phyloP scores from a whole-genome alignment of 1,140 invertebrate species.

The Bicyclus anynana region DNA sequence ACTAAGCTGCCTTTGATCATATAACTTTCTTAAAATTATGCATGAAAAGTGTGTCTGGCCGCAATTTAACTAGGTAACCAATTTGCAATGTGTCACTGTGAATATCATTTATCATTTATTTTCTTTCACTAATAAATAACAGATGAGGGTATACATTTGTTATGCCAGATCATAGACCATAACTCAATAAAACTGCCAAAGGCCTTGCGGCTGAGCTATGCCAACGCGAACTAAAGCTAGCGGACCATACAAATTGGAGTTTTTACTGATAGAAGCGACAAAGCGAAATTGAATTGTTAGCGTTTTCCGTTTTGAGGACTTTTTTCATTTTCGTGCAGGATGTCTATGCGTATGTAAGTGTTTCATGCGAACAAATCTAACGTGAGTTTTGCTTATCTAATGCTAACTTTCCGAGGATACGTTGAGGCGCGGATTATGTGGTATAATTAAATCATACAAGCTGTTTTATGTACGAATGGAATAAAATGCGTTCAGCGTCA shows the following conservation, averaged over 20 bases:
- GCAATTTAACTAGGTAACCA: too few relatives aligned
- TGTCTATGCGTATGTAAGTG: slow-evolving; percentile 53
- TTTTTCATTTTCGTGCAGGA: slow-evolving; percentile 60
- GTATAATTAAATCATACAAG: slow-evolving; percentile 23
- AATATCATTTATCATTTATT: too few relatives aligned
- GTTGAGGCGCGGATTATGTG: slow-evolving; percentile 25
- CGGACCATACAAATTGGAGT: slow-evolving; percentile 53
- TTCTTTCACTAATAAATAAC: too few relatives aligned
- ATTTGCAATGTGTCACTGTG: too few relatives aligned
- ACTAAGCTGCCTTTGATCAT: too few relatives aligned
- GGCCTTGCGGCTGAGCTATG: slow-evolving; percentile 47
- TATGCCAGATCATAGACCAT: slow-evolving; percentile 44
- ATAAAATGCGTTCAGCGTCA: slow-evolving; percentile 21
- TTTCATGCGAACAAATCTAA: slow-evolving; percentile 69
- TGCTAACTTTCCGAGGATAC: slow-evolving; percentile 22
- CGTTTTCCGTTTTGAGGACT: slow-evolving; percentile 57
- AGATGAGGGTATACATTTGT: too few relatives aligned
- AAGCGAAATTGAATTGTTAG: slow-evolving; percentile 76
- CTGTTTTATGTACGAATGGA: slow-evolving; percentile 14
- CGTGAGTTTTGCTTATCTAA: slow-evolving; percentile 44
- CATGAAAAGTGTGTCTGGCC: too few relatives aligned
- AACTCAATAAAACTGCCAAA: slow-evolving; percentile 48
- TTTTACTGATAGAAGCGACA: slow-evolving; percentile 59
- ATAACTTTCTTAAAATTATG: too few relatives aligned
- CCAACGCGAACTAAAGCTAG: slow-evolving; percentile 56